A percentile compares a stretch with the other conserved stretches of the same genome.
Evolutionary conservation across 1,140 invertebrate species (phyloP).

Genomic region (Cryptotermes secundus): DNA sequence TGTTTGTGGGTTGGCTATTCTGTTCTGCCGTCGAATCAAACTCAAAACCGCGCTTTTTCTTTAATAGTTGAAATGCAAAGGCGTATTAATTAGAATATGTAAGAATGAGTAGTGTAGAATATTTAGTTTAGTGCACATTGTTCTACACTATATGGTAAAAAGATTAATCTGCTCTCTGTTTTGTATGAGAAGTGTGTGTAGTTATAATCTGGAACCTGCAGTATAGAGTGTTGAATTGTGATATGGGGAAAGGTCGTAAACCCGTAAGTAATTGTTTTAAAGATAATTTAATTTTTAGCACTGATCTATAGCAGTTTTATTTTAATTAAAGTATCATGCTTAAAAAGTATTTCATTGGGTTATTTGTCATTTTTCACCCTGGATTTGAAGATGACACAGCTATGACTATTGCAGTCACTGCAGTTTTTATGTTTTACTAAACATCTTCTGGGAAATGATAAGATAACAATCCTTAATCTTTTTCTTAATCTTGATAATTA

Average conservation of each 20-base stretch:
- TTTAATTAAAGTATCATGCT: neutral
- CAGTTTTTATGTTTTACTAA: too few species aligned
- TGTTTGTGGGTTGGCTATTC: too few species aligned
- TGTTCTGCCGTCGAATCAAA: too few species aligned
- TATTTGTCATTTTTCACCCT: too few species aligned
- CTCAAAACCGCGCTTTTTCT: too few species aligned
- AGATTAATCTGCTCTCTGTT: neutral
- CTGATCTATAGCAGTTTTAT: neutral
- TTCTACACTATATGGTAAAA: neutral
- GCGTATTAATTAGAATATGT: neutral
- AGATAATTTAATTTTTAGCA: neutral
- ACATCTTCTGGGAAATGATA: too few species aligned
- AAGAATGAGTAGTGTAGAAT: too few species aligned
- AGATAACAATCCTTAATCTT: too few species aligned
- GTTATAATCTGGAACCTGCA: neutral
- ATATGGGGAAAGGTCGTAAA: neutral
- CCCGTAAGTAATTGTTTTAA: neutral
- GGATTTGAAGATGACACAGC: too few species aligned
- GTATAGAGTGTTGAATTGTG: neutral
- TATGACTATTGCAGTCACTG: too few species aligned
- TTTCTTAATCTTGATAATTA: too few species aligned
- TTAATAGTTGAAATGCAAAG: too few species aligned
- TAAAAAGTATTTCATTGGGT: neutral
- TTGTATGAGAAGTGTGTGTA: neutral
- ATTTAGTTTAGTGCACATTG: neutral